A percentile compares a stretch with the other conserved stretches of the same genome.
These are phyloP conservation scores for Trididemnum nubilum DNA, from an alignment of 23 tunicate species.

Conservation along the genomic window DNA sequence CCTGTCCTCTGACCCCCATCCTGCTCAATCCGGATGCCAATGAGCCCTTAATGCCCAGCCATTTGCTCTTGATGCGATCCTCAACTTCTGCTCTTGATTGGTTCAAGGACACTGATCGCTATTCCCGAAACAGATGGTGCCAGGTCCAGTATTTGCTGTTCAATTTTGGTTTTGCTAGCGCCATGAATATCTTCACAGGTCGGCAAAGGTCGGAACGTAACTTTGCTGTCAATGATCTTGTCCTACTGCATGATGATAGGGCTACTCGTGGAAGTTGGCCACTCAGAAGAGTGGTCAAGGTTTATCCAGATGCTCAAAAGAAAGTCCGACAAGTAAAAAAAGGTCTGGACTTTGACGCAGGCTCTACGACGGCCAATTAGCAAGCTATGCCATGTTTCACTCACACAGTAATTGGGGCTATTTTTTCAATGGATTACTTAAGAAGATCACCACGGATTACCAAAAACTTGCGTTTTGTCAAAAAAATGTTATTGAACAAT, in stretches of 20 bases:
- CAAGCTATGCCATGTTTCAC: background rate
- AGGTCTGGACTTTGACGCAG: background rate
- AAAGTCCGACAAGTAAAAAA: background rate
- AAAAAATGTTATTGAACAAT: too few species aligned
- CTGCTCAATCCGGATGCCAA: background rate
- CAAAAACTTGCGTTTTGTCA: too few species aligned
- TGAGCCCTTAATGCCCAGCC: background rate
- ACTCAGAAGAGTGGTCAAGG: background rate
- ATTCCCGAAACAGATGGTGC: background rate
- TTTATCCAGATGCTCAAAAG: background rate
- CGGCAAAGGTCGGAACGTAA: background rate
- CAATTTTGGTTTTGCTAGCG: slow-evolving; percentile 19
- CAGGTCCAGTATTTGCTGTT: background rate
- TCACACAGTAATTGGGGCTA: too few species aligned
- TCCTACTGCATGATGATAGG: background rate
- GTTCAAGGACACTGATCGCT: slow-evolving; percentile 15
- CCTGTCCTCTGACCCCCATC: slow-evolving; percentile 14
- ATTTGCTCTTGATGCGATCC: background rate
- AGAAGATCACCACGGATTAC: too few species aligned
- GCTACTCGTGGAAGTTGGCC: background rate
- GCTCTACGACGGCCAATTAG: background rate
- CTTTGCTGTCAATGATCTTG: background rate
- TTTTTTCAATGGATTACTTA: too few species aligned
- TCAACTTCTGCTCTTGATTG: slow-evolving; percentile 12
- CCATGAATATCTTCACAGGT: background rate